These are phyloP conservation scores for Aspidiotus destructor DNA, from an alignment of 2,888 invertebrate genomes.

Conservation along the genomic window DNA sequence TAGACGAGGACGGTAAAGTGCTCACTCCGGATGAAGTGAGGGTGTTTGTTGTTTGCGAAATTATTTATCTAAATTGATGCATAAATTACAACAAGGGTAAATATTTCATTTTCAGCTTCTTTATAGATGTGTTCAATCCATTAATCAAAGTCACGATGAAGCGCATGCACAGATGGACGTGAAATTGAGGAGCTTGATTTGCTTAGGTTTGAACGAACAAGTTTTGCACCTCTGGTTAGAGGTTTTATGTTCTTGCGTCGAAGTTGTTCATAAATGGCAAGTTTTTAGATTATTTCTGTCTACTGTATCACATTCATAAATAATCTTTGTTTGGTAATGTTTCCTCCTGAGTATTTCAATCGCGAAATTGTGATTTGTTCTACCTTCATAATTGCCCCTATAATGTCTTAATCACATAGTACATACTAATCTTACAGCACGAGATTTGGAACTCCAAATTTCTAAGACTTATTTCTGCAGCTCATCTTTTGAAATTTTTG, in stretches of 20 bases:
- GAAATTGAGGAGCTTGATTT: slow-evolving; percentile 87
- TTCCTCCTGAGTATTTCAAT: no score
- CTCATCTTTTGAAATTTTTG: no score
- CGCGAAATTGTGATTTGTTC: no score
- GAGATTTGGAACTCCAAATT: no score
- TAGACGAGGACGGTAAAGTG: slow-evolving; percentile 99
- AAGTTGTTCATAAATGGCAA: slow-evolving; percentile 93
- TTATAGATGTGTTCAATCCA: slow-evolving; percentile 89
- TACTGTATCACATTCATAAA: no score
- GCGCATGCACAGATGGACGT: slow-evolving; percentile 98
- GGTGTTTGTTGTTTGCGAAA: not conserved
- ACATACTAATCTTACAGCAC: no score
- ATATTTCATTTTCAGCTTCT: slow-evolving; percentile 49
- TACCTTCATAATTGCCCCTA: no score
- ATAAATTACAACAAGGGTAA: slow-evolving; percentile 22
- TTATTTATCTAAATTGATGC: not conserved
- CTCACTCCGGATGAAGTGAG: slow-evolving; percentile 89
- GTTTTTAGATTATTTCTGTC: slow-evolving; percentile 24
- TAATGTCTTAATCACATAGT: no score
- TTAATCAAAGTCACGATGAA: slow-evolving; percentile 91
- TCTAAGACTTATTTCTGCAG: no score
- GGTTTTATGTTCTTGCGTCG: slow-evolving; percentile 87
- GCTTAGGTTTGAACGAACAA: slow-evolving; percentile 94
- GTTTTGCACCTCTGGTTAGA: slow-evolving; percentile 97
- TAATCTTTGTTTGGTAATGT: no score